A percentile compares a stretch with the other conserved stretches of the same genome.
These are phyloP conservation scores for Danio jaintianensis DNA, from an alignment of 2,797 vertebrate genomes.

Conservation along the genomic window DNA sequence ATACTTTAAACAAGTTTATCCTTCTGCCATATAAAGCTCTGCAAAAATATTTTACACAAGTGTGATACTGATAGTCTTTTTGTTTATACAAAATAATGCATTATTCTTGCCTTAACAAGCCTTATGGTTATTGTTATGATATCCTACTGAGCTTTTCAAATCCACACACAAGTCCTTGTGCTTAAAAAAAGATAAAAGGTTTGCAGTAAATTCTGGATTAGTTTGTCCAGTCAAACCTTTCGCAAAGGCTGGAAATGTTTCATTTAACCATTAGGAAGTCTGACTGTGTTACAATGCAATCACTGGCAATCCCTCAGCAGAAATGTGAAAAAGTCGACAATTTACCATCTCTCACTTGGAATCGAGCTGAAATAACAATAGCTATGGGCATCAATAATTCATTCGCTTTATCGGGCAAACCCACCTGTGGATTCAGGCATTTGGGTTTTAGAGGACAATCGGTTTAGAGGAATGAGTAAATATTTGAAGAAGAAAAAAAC, in stretches of 20 bases:
- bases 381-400: conserved; percentile 4
- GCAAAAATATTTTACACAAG: neutral
- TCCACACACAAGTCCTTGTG: neutral
- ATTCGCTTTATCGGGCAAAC: conserved; percentile 42
- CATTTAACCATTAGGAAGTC: neutral
- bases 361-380: conserved; percentile 10
- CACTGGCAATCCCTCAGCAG: neutral
- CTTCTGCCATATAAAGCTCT: neutral
- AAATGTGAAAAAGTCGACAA: neutral
- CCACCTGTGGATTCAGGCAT: conserved; percentile 34
- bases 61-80: neutral
- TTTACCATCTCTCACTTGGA: neutral
- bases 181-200: neutral
- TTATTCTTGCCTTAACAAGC: neutral
- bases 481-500: neutral
- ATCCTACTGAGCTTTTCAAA: neutral
- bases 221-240: conserved; percentile 3
- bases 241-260: neutral
- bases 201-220: neutral
- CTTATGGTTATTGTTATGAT: neutral
- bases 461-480: neutral
- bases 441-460: neutral
- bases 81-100: conserved; percentile 18
- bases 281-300: neutral
- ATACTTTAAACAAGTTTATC: neutral